phyloP scores from a whole-genome alignment of 2,113 vertebrate genomes.

The Sebastes fasciatus region DNA sequence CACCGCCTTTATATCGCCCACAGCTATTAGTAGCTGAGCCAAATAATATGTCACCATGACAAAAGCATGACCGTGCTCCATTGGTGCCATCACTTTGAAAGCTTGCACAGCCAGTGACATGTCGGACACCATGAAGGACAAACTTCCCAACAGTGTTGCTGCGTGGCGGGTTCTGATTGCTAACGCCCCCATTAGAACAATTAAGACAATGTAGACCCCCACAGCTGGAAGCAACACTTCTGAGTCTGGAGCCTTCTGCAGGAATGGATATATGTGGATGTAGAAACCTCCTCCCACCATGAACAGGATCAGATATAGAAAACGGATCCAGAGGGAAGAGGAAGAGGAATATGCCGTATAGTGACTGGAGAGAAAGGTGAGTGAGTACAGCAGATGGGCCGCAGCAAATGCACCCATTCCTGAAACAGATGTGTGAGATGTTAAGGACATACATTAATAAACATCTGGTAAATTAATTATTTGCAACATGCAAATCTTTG shows the following conservation, averaged over 20 bases:
- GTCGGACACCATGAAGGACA: slow-evolving; percentile 86
- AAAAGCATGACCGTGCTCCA: slow-evolving; percentile 49
- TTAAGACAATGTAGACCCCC: slow-evolving; percentile 72
- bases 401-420: slow-evolving; percentile 86
- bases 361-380: slow-evolving; percentile 81
- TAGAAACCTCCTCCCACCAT: slow-evolving; percentile 35
- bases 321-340: slow-evolving; percentile 51
- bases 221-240: slow-evolving; percentile 72
- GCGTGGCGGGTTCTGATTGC: slow-evolving; percentile 62
- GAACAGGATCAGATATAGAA: slow-evolving; percentile 57
- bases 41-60: slow-evolving; percentile 89
- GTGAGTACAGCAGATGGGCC: slow-evolving; percentile 85
- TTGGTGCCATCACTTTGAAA: slow-evolving; percentile 76
- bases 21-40: slow-evolving; percentile 85
- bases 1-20: slow-evolving; percentile 78
- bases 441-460: neutral
- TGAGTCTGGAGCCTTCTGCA: slow-evolving; percentile 66
- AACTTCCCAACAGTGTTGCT: slow-evolving; percentile 72
- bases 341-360: slow-evolving; percentile 60
- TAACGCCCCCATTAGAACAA: slow-evolving; percentile 80
- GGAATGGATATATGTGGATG: slow-evolving; percentile 72
- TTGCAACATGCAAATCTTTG: neutral
- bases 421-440: slow-evolving; percentile 56
- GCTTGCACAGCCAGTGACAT: slow-evolving; percentile 77
- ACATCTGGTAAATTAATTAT: neutral